phyloP scores from a whole-genome alignment of 2,888 invertebrate species.

The Orgyia antiqua region DNA sequence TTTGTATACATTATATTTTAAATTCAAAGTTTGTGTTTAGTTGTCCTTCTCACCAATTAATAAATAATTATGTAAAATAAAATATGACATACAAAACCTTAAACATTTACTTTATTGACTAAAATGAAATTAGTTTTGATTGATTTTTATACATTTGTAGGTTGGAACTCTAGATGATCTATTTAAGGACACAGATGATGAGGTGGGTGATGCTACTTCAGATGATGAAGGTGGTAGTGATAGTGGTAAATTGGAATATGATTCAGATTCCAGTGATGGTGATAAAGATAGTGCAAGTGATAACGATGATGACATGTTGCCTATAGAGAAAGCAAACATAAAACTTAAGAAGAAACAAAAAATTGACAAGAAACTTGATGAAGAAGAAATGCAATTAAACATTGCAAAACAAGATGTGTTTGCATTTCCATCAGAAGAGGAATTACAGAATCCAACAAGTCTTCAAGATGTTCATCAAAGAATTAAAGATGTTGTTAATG shows the following conservation, averaged over 20 bases:
- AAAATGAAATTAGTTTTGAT: no score
- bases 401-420: conserved; percentile 87
- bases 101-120: no score
- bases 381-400: conserved; percentile 90
- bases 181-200: conserved; percentile 68
- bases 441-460: conserved; percentile 83
- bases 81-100: no score
- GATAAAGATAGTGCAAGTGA: conserved; percentile 42
- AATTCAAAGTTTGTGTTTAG: no score
- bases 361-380: conserved; percentile 83
- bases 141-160: conserved; percentile 33
- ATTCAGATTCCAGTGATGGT: conserved; percentile 55
- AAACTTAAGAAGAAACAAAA: conserved; percentile 86
- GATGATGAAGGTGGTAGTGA: conserved; percentile 46
- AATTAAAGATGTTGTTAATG: conserved; percentile 90
- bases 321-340: conserved; percentile 90
- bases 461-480: conserved; percentile 92
- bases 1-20: no score
- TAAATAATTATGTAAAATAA: no score
- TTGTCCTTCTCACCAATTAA: no score
- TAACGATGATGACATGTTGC: conserved; percentile 83
- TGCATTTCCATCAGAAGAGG: conserved; percentile 87
- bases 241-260: conserved; percentile 47
- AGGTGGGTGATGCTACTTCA: conserved; percentile 45
- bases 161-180: conserved; percentile 74